Base-by-base conservation (phyloP, 2,888 invertebrate species). In the Ashinkailepas kermadecensis region DNA sequence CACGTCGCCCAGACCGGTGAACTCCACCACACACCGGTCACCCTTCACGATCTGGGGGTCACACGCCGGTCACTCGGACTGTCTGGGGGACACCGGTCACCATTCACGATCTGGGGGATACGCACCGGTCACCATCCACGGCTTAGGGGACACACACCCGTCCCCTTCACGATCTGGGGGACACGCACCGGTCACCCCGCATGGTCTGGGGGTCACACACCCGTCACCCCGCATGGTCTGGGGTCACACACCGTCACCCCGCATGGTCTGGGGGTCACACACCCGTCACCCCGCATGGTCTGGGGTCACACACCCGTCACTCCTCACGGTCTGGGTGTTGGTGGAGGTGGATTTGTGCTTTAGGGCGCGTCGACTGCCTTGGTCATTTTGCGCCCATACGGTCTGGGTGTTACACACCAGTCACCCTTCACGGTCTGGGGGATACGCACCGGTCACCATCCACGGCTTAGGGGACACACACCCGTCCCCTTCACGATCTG, bases 1-100 rank as follows among this genome's bases (percentile, higher is more conserved):
- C 94, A 95, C 86, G 95, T 95, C 84, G 21, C 56, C 67, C 15
- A 56, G 64, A 0, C 80, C 81, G n/a, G 93, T 89, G 88, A 96
- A 97, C 88, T 96, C 95, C 86, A 97, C 93, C 85, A 97, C 97
- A 87, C 94, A 93, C 89, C 97, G 96, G 84, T 96, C 96, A 81
- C 96, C 95, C 88, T 95, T 94, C 88, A 95, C 93, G 95, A 97
- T 95, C 93, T 94, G 89, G 58, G 1, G n/a, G 56, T n/a, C 9
- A 11, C 13, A n/a, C 70, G 8, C 57, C 54, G 65, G 23, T 23
- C 25, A 25, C 81, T 58, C 39, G 15, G 18, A 25, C 81, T 62
- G 23, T 81, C 67, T 6, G 82, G 78, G 62, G 78, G 81, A 62
- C 54, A 78, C 57, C 3, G 18, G 21, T 39, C 70, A 11, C 57